A percentile compares a stretch with the other conserved stretches of the same genome.
Evolutionary conservation across 2,888 invertebrate genomes (phyloP).

Genomic region (Celastrina argiolus): DNA sequence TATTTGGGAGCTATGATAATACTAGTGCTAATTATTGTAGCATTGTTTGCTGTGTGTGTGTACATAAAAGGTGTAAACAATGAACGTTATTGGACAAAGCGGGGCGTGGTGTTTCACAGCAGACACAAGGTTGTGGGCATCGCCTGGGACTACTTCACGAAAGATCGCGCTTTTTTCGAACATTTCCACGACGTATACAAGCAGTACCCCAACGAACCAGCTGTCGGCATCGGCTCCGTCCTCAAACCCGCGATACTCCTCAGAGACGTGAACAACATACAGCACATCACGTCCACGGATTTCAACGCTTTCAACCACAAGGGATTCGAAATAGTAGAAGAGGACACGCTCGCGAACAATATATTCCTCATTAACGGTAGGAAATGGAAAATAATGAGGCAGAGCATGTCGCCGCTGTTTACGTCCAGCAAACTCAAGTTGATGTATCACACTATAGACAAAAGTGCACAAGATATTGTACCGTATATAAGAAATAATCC

Average conservation of each 20-base stretch:
- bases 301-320: constrained; percentile 48
- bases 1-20: background rate
- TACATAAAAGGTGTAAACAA: constrained; percentile 37
- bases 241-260: constrained; percentile 34
- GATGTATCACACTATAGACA: constrained; percentile 56
- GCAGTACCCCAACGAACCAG: constrained; percentile 44
- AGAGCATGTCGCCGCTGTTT: constrained; percentile 54
- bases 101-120: constrained; percentile 43
- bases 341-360: constrained; percentile 46
- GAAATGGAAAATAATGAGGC: constrained; percentile 55
- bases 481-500: constrained; percentile 42
- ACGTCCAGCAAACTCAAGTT: constrained; percentile 52
- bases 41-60: background rate
- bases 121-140: constrained; percentile 43
- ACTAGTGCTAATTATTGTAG: background rate
- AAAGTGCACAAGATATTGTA: constrained; percentile 48
- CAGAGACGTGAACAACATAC: constrained; percentile 32
- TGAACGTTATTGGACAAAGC: constrained; percentile 48
- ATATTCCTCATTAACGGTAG: constrained; percentile 45
- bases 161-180: constrained; percentile 43
- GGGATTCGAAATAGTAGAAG: constrained; percentile 41
- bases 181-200: constrained; percentile 43
- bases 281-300: constrained; percentile 33
- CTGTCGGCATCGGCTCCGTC: constrained; percentile 41
- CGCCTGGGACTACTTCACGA: constrained; percentile 42